These are phyloP conservation scores for Rhea pennata DNA, from an alignment of 2,113 vertebrate species.

Conservation along the genomic window DNA sequence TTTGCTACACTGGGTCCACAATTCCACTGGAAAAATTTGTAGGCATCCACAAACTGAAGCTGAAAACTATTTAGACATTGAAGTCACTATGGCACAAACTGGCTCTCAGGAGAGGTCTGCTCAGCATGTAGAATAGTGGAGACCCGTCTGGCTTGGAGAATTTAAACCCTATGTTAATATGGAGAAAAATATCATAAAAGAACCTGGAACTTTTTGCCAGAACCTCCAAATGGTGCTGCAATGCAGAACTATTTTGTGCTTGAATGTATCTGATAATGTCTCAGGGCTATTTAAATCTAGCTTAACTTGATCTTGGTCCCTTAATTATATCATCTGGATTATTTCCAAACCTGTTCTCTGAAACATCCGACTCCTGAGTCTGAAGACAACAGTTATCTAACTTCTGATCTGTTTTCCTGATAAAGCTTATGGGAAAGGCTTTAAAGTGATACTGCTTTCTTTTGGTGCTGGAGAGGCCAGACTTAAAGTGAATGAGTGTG, in stretches of 20 bases:
- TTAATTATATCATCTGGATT: constrained; percentile 11
- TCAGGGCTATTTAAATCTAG: background rate
- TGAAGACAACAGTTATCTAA: background rate
- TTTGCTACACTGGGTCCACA: background rate
- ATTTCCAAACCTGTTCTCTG: constrained; percentile 2
- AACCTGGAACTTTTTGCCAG: background rate
- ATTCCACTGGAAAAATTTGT: background rate
- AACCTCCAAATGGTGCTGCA: background rate
- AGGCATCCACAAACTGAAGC: background rate
- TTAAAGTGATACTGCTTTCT: background rate
- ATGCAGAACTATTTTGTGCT: background rate
- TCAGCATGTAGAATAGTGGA: background rate
- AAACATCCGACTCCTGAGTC: background rate
- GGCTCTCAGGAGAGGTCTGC: background rate
- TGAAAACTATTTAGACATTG: background rate
- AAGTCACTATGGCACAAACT: background rate
- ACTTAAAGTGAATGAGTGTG: background rate
- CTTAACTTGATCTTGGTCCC: constrained; percentile 18
- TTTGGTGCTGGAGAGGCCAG: background rate
- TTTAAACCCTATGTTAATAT: background rate
- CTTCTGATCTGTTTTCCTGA: background rate
- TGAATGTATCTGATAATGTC: background rate
- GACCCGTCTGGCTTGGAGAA: background rate
- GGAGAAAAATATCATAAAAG: background rate
- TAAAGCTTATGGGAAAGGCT: background rate